Base-by-base conservation (phyloP, 2,888 invertebrate genomes). In the Monoplex corrugatus region DNA sequence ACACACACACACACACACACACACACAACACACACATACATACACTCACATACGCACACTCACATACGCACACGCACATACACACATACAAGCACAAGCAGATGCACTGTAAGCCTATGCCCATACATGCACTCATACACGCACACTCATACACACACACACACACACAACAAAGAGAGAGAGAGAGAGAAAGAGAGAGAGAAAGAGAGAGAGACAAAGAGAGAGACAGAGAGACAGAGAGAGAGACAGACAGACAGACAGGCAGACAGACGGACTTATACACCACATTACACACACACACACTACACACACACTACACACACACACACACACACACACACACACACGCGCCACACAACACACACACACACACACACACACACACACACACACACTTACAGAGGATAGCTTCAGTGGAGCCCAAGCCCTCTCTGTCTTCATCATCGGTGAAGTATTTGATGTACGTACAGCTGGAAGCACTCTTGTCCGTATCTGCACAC, bases 381-480 rank as follows among this genome's bases (percentile, higher is more conserved):
- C 40, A 23, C 40, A 19, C 78, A 78, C 78, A 40, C 40, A 40
- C 78, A 40, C 40, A 80, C 95, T 94, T 91, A 95, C 95, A 92
- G 89, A 95, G 89, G 89, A 95, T 95, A 57, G 95, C 94, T 57
- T 95, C 94, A 40, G 95, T 95, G 40, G 95, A 94, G 88, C 94
- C 93, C 72, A 95, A 92, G 13, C 94, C 95, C 40, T 95, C 95
- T 72, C 94, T 90, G 75, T 95, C 95, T 43, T 94, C 94, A 87
- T 94, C 75, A 32, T 80, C 92, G 8, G 94, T 94, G 92, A 95
- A 95, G 91, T 95, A 95, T 91, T 93, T 92, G 87, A 95, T 95
- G 91, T 95, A 95, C n/a, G n/a, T n/a, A n/a, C n/a, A n/a, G n/a
- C n/a, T n/a, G n/a, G n/a, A n/a, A n/a, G n/a, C n/a, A n/a, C n/a